These are phyloP conservation scores for Seira musarum DNA, from an alignment of 2,888 invertebrate species.

Conservation along the genomic window DNA sequence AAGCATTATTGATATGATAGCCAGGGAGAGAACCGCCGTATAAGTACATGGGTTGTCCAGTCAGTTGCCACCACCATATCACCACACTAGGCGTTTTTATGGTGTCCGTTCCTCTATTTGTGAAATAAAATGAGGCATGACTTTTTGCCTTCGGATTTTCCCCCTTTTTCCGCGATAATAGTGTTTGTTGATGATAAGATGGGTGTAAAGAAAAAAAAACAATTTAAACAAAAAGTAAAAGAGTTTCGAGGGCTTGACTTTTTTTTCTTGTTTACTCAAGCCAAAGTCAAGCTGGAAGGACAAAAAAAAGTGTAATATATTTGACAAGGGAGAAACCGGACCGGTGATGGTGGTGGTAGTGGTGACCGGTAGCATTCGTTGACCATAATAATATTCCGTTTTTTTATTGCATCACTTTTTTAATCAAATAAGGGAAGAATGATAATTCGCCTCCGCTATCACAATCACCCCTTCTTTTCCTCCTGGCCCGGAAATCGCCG, in stretches of 20 bases:
- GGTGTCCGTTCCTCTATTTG: conserved; percentile 49
- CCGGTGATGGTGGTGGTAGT: too few species aligned
- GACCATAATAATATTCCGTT: conserved; percentile 28
- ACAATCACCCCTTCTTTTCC: conserved; percentile 52
- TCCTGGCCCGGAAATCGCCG: conserved; percentile 58
- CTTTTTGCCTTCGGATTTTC: conserved; percentile 40
- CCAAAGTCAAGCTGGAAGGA: conserved; percentile 27
- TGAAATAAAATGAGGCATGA: conserved; percentile 58
- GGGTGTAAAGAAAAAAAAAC: conserved; percentile 47
- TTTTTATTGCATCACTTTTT: conserved; percentile 46
- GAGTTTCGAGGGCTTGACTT: conserved; percentile 14
- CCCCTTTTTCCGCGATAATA: conserved; percentile 43
- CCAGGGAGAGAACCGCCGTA: conserved; percentile 39
- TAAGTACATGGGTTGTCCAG: conserved; percentile 62
- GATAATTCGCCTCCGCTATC: conserved; percentile 42
- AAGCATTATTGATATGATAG: conserved; percentile 40
- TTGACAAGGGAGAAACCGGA: conserved; percentile 45
- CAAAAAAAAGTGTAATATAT: conserved; percentile 33
- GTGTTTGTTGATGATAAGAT: conserved; percentile 53
- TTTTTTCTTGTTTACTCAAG: conserved; percentile 32
- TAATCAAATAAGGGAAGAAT: conserved; percentile 59
- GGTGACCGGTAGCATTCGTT: conserved; percentile 54
- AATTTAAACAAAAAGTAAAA: neutral
- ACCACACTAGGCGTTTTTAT: conserved; percentile 61
- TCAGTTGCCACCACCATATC: conserved; percentile 36